These are phyloP conservation scores for Drosophila quadrilineata DNA, from an alignment of 1,140 invertebrate genomes.

Conservation along the genomic window DNA sequence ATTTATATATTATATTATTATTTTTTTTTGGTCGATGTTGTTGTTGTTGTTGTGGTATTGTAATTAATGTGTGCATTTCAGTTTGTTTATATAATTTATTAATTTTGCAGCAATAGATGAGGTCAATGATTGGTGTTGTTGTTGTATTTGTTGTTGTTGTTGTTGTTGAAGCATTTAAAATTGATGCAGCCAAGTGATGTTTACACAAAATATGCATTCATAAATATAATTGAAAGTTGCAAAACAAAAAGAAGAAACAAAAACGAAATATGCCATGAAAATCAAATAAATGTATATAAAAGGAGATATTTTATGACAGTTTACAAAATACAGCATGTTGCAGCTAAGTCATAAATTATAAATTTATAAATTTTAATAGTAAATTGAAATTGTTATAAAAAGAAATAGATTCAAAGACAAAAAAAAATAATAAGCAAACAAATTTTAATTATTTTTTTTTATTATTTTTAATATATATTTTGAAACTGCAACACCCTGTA, in stretches of 20 bases:
- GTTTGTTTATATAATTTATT: constrained; percentile 21
- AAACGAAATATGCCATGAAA: too few relatives aligned
- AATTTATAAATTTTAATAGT: background rate
- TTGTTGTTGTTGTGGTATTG: constrained; percentile 41
- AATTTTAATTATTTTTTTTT: background rate
- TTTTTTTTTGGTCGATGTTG: constrained; percentile 7
- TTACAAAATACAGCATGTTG: background rate
- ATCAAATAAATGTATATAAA: constrained; percentile 27
- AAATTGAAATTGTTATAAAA: too few relatives aligned
- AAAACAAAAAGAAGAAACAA: constrained; percentile 15
- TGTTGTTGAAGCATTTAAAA: constrained; percentile 44
- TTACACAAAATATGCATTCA: constrained; percentile 30
- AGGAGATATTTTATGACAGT: too few relatives aligned
- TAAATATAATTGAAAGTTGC: constrained; percentile 26
- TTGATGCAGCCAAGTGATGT: constrained; percentile 37
- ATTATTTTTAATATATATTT: too few relatives aligned
- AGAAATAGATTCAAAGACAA: too few relatives aligned
- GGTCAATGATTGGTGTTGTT: constrained; percentile 29
- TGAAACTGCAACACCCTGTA: constrained; percentile 13
- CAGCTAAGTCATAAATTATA: background rate
- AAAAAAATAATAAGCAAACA: too few relatives aligned
- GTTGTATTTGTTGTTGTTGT: constrained; percentile 18
- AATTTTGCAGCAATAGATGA: constrained; percentile 27
- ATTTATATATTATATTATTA: too few relatives aligned
- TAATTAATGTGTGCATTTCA: constrained; percentile 47